Conservation (phyloP, 2,888 invertebrate genomes). For the Incurvaria masculella region DNA sequence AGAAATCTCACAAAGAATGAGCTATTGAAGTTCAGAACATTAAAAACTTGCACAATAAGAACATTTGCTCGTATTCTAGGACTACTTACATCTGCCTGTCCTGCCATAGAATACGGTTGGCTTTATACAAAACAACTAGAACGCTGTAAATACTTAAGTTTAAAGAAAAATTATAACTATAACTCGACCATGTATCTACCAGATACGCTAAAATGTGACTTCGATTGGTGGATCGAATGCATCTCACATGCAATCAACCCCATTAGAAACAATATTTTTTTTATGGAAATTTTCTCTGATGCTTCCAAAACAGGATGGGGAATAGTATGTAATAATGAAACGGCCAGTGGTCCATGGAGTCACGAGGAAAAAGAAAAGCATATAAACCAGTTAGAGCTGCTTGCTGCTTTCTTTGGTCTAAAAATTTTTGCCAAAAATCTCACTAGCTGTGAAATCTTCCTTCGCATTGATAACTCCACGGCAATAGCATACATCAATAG, state of each 20-base stretch:
- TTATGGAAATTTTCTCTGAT: conserved; percentile 17
- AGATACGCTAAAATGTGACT: not conserved
- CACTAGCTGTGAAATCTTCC: conserved; percentile 12
- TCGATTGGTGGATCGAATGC: conserved; percentile 8
- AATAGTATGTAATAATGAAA: conserved; percentile 10
- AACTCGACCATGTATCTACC: no score
- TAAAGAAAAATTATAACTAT: no score
- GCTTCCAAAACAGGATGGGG: conserved; percentile 19
- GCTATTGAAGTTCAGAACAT: no score
- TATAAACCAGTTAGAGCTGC: conserved; percentile 17
- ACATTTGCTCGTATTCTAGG: no score
- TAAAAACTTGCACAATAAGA: no score
- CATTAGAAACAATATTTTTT: conserved; percentile 6
- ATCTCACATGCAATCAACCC: not conserved
- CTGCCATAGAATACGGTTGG: no score
- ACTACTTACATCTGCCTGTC: no score
- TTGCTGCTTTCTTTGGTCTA: conserved; percentile 16
- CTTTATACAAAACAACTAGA: no score
- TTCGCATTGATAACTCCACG: conserved; percentile 17
- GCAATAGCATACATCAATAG: conserved; percentile 16
- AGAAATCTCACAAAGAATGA: no score
- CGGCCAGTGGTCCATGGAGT: conserved; percentile 11
- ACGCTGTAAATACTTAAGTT: no score
- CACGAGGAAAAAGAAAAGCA: conserved; percentile 6
- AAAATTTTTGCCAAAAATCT: conserved; percentile 17